These are phyloP conservation scores for Rhadina sibilatrix DNA, from an alignment of 2,113 vertebrate genomes.

Conservation along the genomic window DNA sequence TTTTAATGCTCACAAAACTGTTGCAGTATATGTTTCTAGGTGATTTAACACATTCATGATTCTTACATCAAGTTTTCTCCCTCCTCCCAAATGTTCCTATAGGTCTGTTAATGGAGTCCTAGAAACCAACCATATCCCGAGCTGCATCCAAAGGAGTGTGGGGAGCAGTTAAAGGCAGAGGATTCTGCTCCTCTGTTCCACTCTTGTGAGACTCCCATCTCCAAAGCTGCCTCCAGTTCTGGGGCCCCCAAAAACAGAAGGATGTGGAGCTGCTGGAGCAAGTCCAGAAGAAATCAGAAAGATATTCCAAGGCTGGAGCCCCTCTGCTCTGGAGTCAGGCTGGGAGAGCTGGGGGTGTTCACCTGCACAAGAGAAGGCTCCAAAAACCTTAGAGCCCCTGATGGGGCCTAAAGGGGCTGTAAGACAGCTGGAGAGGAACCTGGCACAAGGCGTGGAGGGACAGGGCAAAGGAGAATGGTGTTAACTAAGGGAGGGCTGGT, in stretches of 20 bases:
- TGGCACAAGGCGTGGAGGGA: neutral
- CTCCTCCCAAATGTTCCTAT: neutral
- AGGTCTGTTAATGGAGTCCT: neutral
- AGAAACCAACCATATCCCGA: neutral
- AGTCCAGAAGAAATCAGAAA: neutral
- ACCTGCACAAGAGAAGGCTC: neutral
- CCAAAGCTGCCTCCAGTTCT: neutral
- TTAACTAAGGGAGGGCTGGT: neutral
- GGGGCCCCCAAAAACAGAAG: rapidly evolving
- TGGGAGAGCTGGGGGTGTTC: neutral
- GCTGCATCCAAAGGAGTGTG: neutral
- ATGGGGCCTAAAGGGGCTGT: neutral
- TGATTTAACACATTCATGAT: neutral
- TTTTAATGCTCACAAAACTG: neutral
- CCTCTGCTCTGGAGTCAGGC: neutral
- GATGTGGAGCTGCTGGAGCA: rapidly evolving
- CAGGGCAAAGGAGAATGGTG: neutral
- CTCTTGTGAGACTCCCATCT: neutral
- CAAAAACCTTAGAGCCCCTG: neutral
- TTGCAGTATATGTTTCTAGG: neutral
- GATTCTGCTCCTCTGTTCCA: neutral
- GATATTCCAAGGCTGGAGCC: neutral
- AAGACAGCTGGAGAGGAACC: neutral
- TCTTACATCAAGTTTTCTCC: neutral
- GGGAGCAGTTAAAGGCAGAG: neutral